Conservation (phyloP, 2,888 invertebrate species). For the Hydraecia micacea region DNA sequence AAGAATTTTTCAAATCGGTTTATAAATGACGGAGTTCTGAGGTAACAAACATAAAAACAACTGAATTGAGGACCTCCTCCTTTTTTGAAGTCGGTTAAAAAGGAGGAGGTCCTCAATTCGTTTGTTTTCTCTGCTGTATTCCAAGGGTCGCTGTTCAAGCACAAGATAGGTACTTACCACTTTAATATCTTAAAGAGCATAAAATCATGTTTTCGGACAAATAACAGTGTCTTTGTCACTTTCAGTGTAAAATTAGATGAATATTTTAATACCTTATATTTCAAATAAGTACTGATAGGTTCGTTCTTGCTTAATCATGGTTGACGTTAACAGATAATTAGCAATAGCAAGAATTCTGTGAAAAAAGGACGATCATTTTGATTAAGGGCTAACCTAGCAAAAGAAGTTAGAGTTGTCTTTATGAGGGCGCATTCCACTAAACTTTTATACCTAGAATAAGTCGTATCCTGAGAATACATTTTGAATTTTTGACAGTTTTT, state of each 20-base stretch:
- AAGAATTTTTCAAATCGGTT: too few species aligned
- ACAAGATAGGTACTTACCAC: not conserved
- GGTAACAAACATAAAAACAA: too few species aligned
- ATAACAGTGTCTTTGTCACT: not conserved
- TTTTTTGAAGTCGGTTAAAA: too few species aligned
- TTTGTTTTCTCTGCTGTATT: too few species aligned
- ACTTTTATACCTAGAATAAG: too few species aligned
- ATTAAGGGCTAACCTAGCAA: not conserved
- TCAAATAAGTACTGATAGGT: not conserved
- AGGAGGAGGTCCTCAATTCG: too few species aligned
- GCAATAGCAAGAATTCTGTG: not conserved
- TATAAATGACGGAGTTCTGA: too few species aligned
- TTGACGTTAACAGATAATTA: not conserved
- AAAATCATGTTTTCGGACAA: too few species aligned
- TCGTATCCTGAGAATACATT: too few species aligned
- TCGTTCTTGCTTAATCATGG: not conserved
- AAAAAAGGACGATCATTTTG: not conserved
- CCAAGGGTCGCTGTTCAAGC: not conserved
- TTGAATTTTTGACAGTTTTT: too few species aligned
- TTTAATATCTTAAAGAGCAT: not conserved
- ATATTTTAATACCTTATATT: not conserved
- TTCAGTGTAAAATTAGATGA: not conserved
- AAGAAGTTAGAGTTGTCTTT: not conserved
- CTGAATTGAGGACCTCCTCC: too few species aligned
- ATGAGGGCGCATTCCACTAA: too few species aligned